Base-by-base conservation (phyloP, 1,140 invertebrate genomes). In the Coptotermes formosanus region DNA sequence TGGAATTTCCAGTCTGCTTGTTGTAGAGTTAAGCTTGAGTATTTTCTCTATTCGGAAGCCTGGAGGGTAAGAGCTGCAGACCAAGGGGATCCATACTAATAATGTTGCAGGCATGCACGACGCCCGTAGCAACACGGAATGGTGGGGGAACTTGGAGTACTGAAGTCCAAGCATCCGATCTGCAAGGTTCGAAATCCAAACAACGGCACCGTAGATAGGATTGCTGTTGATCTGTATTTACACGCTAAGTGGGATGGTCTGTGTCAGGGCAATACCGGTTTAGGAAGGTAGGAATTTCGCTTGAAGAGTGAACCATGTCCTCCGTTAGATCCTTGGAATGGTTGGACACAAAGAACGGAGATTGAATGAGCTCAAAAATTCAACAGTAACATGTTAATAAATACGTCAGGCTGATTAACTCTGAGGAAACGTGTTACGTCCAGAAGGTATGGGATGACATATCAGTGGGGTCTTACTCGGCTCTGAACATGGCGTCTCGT, bases 1-100 rank as follows among this genome's bases (percentile, higher is more conserved):
- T 75, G 64, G 64, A 75, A 75, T 75, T 75, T 75, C 64, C 64
- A 75, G 30, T 75, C 64, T 75, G 64, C 64, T n/a, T 75, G 64
- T 75, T 75, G 64, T 75, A 75, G 25, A 75, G 64, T 75, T n/a
- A 30, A 75, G 64, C 64, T 30, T 25, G 64, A n/a, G 64, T 75
- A 75, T 75, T 75, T 75, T 75, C 64, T 75, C 25, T 75, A 75
- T 75, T n/a, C n/a, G 64, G 30, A 30, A 30, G 64, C 64, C 64
- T 30, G 25, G 64, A 30, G 64, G 52, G 52, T 55, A 55, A 4
- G 19, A 55, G 52, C 19, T 55, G 25, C 64, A 75, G 64, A 11
- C 64, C 64, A 75, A 75, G n/a, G 64, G 30, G 25, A 75, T 75
- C 64, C 64, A 75, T 75, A 75, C 64, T 75, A 75, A 75, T 75